Evolutionary conservation across 35 echinoderm and acorn worm genomes (phyloP), one percentile per base, ranked within the genome.

Genomic region (Stichopus chloronotus): DNA sequence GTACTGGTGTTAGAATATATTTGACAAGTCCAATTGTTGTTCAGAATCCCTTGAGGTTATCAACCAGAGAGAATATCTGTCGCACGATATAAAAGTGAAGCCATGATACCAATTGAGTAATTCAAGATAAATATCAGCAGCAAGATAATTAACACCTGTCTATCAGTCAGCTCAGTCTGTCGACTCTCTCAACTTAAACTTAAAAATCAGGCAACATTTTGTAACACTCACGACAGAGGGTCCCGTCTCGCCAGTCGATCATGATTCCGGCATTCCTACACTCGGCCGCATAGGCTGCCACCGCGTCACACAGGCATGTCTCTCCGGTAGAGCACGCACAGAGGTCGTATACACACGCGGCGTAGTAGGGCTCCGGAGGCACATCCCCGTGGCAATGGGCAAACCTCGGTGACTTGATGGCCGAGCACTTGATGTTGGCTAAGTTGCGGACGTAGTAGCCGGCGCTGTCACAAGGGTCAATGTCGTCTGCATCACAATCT

Each of bases 331-430:
- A 83, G 92, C 95, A 96, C 4, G 95, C 95, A 92, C 95, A 99
- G 56, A 99, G 93, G 80, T 99, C 97, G 74, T 99, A 99, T 6
- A 96, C 97, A 65, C 97, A 99, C 6, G 97, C 92, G 59, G 95
- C 93, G 86, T 93, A 99, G 92, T 99, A 99, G 8, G 93, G 87
- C 52, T 96, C 91, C 23, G 95, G 97, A 13, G 95, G 90, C 8
- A 96, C 95, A 4, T 65, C 61, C 8, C 55, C 53, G 79, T 99
- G 97, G 57, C 97, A 99, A 7, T 92, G 25, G 4, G 89, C 58
- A 84, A 96, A 96, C 57, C 95, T 87, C 6, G 87, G 83, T 9
- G 97, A 96, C 83, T 96, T 99, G 16, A 99, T 92, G 20, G 96
- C 72, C 53, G 94, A 77, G 63, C 97, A 99, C 69, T 96, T 99